These are phyloP conservation scores for Diloba caeruleocephala DNA, from an alignment of 2,888 invertebrate species.

Conservation along the genomic window DNA sequence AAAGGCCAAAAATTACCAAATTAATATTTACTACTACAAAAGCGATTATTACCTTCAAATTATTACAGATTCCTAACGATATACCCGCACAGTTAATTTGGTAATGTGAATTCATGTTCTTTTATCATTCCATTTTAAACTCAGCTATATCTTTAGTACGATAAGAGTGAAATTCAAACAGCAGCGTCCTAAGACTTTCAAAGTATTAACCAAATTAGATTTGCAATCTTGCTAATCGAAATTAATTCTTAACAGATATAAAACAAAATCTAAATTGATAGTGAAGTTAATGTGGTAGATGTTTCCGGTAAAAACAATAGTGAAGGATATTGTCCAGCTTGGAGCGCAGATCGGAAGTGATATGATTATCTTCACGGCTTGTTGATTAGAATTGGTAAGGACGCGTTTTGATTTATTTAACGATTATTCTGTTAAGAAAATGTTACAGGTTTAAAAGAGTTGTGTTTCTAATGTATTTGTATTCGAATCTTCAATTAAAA, in stretches of 20 bases:
- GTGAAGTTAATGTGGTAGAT: slow-evolving; percentile 31
- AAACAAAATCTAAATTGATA: slow-evolving; percentile 37
- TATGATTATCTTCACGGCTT: slow-evolving; percentile 58
- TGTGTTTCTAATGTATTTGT: too few species aligned
- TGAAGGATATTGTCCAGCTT: slow-evolving; percentile 59
- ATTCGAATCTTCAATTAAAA: too few species aligned
- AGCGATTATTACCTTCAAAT: slow-evolving; percentile 44
- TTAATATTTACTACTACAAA: slow-evolving; percentile 23
- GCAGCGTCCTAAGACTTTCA: slow-evolving; percentile 16
- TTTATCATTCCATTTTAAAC: not conserved
- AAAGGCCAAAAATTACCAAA: slow-evolving; percentile 39
- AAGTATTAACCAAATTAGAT: slow-evolving; percentile 27
- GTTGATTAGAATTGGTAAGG: slow-evolving; percentile 46
- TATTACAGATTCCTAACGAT: slow-evolving; percentile 31
- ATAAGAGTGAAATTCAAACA: slow-evolving; percentile 22
- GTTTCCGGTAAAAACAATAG: slow-evolving; percentile 61
- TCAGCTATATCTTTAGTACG: not conserved
- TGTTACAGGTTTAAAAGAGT: slow-evolving; percentile 8
- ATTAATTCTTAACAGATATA: slow-evolving; percentile 25
- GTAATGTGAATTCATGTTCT: slow-evolving; percentile 39
- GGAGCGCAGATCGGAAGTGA: slow-evolving; percentile 57
- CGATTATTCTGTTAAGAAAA: slow-evolving; percentile 24
- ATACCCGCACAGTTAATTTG: slow-evolving; percentile 45
- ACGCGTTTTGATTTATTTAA: slow-evolving; percentile 39
- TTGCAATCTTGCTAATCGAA: slow-evolving; percentile 20